A percentile compares a stretch with the other conserved stretches of the same genome.
phyloP scores from a whole-genome alignment of 2,113 vertebrate species.

The Mystacornis crossleyi region DNA sequence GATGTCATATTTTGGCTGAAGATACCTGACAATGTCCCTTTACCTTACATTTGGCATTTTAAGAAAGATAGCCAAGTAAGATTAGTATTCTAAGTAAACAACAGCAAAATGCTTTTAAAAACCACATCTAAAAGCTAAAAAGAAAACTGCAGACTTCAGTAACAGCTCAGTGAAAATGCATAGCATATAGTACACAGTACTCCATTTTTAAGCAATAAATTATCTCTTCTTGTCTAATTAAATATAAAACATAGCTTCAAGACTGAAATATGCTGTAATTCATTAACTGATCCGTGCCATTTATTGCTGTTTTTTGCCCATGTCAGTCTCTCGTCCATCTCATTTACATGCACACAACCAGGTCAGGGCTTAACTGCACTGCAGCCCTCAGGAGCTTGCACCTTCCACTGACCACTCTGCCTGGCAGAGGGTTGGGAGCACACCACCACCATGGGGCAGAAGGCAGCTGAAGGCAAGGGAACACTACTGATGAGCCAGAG shows the following conservation, averaged over 20 bases:
- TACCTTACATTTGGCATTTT: slow-evolving; percentile 38
- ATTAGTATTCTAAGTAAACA: slow-evolving; percentile 31
- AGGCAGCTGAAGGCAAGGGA: not conserved
- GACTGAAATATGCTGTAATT: not conserved
- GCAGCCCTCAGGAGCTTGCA: not conserved
- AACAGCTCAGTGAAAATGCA: not conserved
- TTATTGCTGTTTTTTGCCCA: not conserved
- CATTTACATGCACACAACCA: not conserved
- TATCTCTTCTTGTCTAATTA: not conserved
- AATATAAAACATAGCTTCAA: slow-evolving; percentile 19
- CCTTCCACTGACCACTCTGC: not conserved
- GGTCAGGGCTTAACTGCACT: not conserved
- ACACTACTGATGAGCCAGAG: accelerated
- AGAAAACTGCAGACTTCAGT: not conserved
- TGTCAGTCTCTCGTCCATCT: not conserved
- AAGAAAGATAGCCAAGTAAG: slow-evolving; percentile 1
- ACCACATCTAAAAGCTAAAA: not conserved
- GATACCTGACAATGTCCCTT: not conserved
- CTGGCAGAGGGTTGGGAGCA: not conserved
- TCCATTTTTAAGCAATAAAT: slow-evolving; percentile 33
- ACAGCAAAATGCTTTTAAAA: slow-evolving; percentile 27
- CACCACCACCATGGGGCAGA: not conserved
- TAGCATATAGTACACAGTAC: not conserved
- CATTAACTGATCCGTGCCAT: not conserved
- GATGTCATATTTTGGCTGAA: not conserved